These are phyloP conservation scores for Australoheros facetus DNA, from an alignment of 2,797 vertebrate genomes.

Conservation along the genomic window DNA sequence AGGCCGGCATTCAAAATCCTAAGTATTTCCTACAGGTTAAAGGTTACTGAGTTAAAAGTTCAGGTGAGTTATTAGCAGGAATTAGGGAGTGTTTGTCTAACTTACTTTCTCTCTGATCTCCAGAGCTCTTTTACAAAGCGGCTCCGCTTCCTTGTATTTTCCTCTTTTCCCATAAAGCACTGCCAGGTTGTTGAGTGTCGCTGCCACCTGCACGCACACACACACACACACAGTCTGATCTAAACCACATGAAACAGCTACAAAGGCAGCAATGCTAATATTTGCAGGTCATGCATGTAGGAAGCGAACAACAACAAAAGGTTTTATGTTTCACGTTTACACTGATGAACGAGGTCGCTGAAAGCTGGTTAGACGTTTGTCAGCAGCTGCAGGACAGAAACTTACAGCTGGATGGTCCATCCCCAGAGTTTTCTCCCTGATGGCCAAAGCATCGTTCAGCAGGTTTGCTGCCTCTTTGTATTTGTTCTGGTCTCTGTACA, in stretches of 20 bases:
- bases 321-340: background rate
- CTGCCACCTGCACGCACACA: conserved; percentile 82
- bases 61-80: background rate
- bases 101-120: conserved; percentile 90
- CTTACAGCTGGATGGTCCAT: conserved; percentile 89
- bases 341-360: background rate
- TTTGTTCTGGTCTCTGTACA: conserved; percentile 89
- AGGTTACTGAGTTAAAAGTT: background rate
- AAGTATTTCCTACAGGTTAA: no score
- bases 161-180: conserved; percentile 91
- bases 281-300: background rate
- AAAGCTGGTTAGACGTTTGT: background rate
- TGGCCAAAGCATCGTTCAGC: conserved; percentile 88
- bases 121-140: conserved; percentile 89
- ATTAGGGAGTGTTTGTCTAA: no score
- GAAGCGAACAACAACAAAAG: background rate
- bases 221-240: background rate
- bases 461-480: conserved; percentile 91
- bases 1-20: rapidly evolving
- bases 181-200: conserved; percentile 90
- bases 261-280: background rate
- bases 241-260: background rate
- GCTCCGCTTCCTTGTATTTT: conserved; percentile 89
- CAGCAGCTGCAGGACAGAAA: background rate
- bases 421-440: conserved; percentile 89